These are phyloP conservation scores for Plutomurus gul DNA, from an alignment of 1,140 invertebrate species.

Conservation along the genomic window DNA sequence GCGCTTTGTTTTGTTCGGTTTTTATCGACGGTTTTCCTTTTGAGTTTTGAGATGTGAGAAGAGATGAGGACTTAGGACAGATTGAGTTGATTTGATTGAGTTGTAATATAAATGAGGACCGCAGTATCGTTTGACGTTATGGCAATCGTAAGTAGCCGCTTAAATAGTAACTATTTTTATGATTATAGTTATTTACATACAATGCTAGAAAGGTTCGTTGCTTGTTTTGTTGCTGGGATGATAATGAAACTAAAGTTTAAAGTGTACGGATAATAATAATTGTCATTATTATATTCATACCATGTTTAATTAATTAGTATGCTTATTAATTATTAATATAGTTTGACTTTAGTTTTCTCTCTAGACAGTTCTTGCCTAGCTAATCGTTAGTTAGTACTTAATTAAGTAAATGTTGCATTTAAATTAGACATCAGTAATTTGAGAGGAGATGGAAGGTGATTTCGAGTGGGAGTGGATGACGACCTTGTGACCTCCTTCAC, in stretches of 20 bases:
- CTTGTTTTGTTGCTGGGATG: not conserved
- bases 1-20: not conserved
- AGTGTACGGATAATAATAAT: not conserved
- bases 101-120: not conserved
- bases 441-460: slow-evolving; percentile 77
- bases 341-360: not conserved
- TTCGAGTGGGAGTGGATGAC: slow-evolving; percentile 84
- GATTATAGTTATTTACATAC: not conserved
- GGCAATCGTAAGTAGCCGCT: not conserved
- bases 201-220: not conserved
- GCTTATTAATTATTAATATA: not conserved
- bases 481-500: slow-evolving; percentile 60
- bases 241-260: not conserved
- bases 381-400: not conserved
- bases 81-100: not conserved
- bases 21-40: not conserved
- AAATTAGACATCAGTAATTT: slow-evolving; percentile 77
- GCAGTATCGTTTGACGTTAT: not conserved
- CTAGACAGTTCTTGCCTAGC: too few species aligned
- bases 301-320: not conserved
- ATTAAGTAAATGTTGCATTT: not conserved
- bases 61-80: not conserved
- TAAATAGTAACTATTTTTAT: not conserved
- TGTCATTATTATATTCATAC: not conserved
- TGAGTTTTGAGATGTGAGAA: not conserved